Evolutionary conservation across 2,113 vertebrate genomes (phyloP), one percentile per base, ranked within the genome.

Genomic region (Catharus minimus): DNA sequence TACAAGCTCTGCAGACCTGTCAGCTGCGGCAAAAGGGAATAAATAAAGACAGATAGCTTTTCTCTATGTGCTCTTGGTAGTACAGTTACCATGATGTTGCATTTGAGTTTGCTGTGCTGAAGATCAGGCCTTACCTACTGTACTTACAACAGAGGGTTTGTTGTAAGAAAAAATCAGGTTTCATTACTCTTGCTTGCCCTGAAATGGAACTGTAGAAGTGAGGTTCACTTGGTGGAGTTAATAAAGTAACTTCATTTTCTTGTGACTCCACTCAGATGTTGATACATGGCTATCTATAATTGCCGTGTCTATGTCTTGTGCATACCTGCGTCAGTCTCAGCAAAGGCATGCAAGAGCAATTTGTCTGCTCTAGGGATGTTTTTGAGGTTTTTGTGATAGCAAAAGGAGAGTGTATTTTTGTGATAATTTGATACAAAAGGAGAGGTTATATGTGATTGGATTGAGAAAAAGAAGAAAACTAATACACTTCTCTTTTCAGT

Each of bases 401-500:
- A 53, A 33, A 84, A 74, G 33, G 22, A 75, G 65, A 69, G 33
- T n/a, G 18, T 56, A 13, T 67, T 71, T 80, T 91, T 27, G 28
- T 80, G 52, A n/a, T 73, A 50, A 32, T 41, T 49, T 74, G 22
- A 38, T 76, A 43, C 39, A 43, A 38, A 79, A 88, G 21, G 26
- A 58, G 66, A 78, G 17, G 23, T 58, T 88, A 13, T 44, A 44
- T 46, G 30, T 50, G 49, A 32, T 4, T 65, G 49, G 27, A 52
- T 16, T 79, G 49, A 90, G 39, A 71, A 82, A 73, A 91, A 60
- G 46, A 58, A 84, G 77, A 87, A 84, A 86, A 92, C 86, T 94
- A 94, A 95, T 36, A 16, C 19, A 33, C 61, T 83, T 97, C 83
- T 97, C 60, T 41, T 97, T 97, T 88, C 97, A 98, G 98, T 96